Percentiles rank a stretch among this genome's conserved stretches.
Evolutionary conservation across 2,113 vertebrate genomes (phyloP).

Genomic region (Agelaius phoeniceus): DNA sequence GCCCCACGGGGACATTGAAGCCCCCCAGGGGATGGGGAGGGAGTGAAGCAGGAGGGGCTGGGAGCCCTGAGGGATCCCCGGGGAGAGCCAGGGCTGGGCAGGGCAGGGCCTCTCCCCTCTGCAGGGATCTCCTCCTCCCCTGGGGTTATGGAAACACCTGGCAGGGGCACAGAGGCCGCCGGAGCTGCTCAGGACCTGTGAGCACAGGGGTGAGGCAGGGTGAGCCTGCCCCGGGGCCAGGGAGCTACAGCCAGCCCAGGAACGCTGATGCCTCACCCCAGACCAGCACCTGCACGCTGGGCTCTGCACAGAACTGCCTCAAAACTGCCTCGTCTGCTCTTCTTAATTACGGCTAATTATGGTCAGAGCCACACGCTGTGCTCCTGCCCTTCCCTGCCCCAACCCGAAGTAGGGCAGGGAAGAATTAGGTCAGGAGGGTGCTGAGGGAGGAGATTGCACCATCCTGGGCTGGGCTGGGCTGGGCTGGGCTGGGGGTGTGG

Average conservation of each 20-base stretch:
- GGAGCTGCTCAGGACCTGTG: background rate
- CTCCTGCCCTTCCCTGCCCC: conserved; percentile 20
- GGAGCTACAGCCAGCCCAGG: background rate
- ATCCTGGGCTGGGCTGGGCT: background rate
- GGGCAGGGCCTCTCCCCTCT: fast-evolving
- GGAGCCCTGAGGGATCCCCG: background rate
- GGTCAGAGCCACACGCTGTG: background rate
- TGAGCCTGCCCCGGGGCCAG: background rate
- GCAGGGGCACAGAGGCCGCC: background rate
- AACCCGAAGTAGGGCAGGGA: background rate
- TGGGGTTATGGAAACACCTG: background rate
- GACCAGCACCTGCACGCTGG: background rate
- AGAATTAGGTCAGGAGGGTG: conserved; percentile 57
- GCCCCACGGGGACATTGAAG: background rate
- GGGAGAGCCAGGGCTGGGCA: background rate
- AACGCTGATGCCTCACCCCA: background rate
- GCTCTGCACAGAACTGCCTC: background rate
- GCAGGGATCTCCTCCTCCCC: background rate
- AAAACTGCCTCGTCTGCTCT: background rate
- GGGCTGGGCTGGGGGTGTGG: background rate
- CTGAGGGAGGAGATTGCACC: background rate
- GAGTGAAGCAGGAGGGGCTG: background rate
- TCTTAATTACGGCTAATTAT: conserved; percentile 5
- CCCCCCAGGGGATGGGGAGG: background rate
- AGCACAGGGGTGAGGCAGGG: background rate